Evolutionary conservation across 1,140 invertebrate species (phyloP), one percentile per base, ranked within the genome.

Genomic region (Trichomalopsis sarcophagae): DNA sequence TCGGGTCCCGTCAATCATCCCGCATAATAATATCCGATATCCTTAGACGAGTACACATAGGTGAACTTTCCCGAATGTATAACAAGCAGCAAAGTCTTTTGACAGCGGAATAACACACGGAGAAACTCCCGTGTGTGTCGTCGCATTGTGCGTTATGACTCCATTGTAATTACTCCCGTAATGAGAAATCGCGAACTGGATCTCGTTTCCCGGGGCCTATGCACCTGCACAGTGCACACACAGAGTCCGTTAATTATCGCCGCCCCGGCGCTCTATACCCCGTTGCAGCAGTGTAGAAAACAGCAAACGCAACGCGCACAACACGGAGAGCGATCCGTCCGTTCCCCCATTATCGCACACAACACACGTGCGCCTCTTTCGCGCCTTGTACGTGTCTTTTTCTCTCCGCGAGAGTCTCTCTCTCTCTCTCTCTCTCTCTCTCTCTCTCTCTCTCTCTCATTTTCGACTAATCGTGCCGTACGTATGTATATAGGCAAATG

Each of bases 161-260:
- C 79, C 17, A 81, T 69, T 69, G 66, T 81, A 40, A 81, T 81
- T 73, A 23, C 21, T n/a, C 9, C 30, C 13, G 69, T 82, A 75
- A 82, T 82, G 71, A 81, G 79, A 81, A 68, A 81, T 81, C 79
- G 66, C 68, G 79, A 47, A 47, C 79, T 71, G 40, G 68, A 81
- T 81, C 40, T 71, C 68, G 44, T 69, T 80, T 69, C 62, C 62
- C 78, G 78, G 13, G 33, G 21, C 23, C 44, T 36, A 36, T 36
- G 5, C 33, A 36, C 33, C 27, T 27, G 27, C 27, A 27, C n/a
- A n/a, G 4, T 33, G 4, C 62, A 36, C 33, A 40, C 40, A 40
- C 40, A 44, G 33, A 36, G 21, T n/a, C 78, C 78, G 78, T 81
- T 81, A 81, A 81, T 73, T 40, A 81, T 73, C 44, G 55, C 17